These are phyloP conservation scores for Heteromormyrus szaboi DNA, from an alignment of 2,797 vertebrate species.

Conservation along the genomic window DNA sequence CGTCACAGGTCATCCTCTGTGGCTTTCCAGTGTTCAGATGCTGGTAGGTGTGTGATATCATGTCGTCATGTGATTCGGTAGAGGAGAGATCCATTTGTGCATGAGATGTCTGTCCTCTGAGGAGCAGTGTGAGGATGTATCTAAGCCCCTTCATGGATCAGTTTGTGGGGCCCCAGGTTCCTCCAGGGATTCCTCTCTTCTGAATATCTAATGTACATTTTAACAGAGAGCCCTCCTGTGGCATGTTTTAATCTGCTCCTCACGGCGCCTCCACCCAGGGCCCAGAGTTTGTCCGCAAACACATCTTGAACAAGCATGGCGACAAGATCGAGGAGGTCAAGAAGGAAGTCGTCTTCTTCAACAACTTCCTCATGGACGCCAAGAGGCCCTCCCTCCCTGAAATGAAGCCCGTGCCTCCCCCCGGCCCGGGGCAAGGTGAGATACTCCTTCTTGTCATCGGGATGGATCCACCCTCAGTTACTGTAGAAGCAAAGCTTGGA, in stretches of 20 bases:
- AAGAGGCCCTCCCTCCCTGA: slow-evolving; percentile 83
- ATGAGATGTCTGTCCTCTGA: neutral
- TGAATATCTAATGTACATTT: neutral
- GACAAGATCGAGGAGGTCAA: slow-evolving; percentile 92
- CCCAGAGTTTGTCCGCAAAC: slow-evolving; percentile 87
- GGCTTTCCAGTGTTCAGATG: neutral
- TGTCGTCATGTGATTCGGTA: neutral
- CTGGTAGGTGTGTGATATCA: neutral
- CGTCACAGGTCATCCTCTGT: neutral
- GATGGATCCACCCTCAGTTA: neutral
- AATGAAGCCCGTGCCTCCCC: slow-evolving; percentile 76
- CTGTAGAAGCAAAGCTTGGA: neutral
- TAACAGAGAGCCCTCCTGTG: neutral
- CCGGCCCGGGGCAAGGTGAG: slow-evolving; percentile 70
- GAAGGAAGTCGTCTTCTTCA: slow-evolving; percentile 86
- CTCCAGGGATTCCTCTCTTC: neutral
- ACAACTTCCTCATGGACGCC: slow-evolving; percentile 86
- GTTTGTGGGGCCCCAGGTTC: neutral
- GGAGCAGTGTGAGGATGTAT: neutral
- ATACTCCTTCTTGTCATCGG: neutral
- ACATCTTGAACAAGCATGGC: slow-evolving; percentile 87
- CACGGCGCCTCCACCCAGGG: slow-evolving; percentile 55
- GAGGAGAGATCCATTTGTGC: neutral
- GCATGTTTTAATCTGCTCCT: neutral
- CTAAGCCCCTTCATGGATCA: neutral